A percentile compares a stretch with the other conserved stretches of the same genome.
phyloP scores from a whole-genome alignment of 2,113 vertebrate species.

The Leucopternis melanops region DNA sequence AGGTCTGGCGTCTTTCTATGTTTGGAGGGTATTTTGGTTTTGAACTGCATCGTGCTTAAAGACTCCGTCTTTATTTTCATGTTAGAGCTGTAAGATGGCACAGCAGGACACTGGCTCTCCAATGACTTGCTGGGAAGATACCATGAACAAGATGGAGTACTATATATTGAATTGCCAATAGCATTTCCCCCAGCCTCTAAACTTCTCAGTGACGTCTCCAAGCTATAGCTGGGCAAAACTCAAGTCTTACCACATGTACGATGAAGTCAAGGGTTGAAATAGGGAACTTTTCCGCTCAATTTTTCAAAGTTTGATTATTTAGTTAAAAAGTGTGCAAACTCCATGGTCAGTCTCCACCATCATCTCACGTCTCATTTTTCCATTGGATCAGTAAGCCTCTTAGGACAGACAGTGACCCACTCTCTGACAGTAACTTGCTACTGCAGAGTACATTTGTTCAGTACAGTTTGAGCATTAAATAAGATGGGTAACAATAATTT shows the following conservation, averaged over 20 bases:
- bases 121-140: neutral
- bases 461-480: neutral
- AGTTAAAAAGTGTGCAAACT: neutral
- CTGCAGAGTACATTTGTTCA: neutral
- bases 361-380: neutral
- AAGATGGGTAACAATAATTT: neutral
- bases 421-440: neutral
- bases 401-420: neutral
- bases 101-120: neutral
- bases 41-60: neutral
- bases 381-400: neutral
- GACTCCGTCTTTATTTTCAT: neutral
- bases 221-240: neutral
- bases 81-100: neutral
- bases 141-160: neutral
- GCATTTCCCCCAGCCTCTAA: neutral
- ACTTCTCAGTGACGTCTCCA: neutral
- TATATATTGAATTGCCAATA: neutral
- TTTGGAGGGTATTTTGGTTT: neutral
- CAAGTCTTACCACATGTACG: neutral
- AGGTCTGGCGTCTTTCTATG: neutral
- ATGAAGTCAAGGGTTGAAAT: neutral
- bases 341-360: neutral
- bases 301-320: neutral
- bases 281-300: neutral